Evolutionary conservation across 2,113 vertebrate species (phyloP).

Genomic region (Plotosus lineatus): DNA sequence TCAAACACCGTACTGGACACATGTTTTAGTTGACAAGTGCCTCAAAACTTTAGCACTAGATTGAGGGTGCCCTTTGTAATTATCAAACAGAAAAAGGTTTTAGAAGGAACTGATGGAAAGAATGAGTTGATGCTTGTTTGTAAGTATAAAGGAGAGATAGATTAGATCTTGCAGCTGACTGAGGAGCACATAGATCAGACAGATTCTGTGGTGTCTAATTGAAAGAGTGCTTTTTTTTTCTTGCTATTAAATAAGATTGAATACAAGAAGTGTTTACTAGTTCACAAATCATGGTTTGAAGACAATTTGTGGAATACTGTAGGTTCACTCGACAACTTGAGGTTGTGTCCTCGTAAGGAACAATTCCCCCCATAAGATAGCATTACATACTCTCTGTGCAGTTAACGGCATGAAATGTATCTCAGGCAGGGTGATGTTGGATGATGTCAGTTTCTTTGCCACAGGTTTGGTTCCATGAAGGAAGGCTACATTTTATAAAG

Average conservation of each 20-base stretch:
- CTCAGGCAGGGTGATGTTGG: slow-evolving; percentile 29
- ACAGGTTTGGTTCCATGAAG: slow-evolving; percentile 61
- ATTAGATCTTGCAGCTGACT: slow-evolving; percentile 12
- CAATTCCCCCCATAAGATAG: slow-evolving; percentile 7
- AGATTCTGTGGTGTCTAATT: slow-evolving; percentile 29
- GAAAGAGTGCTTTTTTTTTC: slow-evolving; percentile 48
- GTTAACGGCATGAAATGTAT: slow-evolving; percentile 20
- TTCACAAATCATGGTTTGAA: slow-evolving; percentile 55
- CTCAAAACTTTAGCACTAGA: not conserved
- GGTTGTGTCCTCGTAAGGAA: not conserved
- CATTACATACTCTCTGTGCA: slow-evolving; percentile 9
- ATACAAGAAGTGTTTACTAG: slow-evolving; percentile 52
- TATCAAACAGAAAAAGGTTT: not conserved
- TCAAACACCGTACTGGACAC: no score
- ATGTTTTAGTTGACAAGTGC: no score
- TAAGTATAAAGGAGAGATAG: not conserved
- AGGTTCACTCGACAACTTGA: no score
- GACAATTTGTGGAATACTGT: slow-evolving; percentile 19
- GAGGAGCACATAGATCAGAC: no score
- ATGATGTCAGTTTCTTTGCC: slow-evolving; percentile 61
- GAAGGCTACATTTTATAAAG: slow-evolving; percentile 21
- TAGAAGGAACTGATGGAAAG: not conserved
- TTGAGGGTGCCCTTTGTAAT: not conserved
- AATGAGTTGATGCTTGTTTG: slow-evolving; percentile 1
- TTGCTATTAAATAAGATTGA: slow-evolving; percentile 55